These are phyloP conservation scores for Sesamia inferens DNA, from an alignment of 2,888 invertebrate species.

Conservation along the genomic window DNA sequence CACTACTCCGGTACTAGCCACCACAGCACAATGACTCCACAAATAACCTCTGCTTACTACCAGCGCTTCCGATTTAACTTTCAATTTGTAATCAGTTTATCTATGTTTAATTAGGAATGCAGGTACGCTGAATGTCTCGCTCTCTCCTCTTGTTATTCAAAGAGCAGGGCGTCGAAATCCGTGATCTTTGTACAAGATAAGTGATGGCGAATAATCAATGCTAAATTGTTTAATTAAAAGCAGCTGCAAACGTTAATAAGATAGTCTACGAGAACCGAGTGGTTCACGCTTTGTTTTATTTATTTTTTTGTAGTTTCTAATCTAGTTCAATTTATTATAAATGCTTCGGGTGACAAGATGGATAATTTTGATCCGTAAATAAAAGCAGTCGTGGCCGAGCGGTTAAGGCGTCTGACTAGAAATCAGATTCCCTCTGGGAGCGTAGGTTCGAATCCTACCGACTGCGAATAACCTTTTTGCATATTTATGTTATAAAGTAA, in stretches of 20 bases:
- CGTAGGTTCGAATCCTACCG: constrained; percentile 97
- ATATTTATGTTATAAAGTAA: background rate
- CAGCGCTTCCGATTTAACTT: constrained; percentile 56
- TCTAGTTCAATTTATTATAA: constrained; percentile 37
- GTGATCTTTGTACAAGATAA: constrained; percentile 58
- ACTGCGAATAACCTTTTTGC: constrained; percentile 89
- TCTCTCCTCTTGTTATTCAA: constrained; percentile 61
- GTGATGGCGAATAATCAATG: constrained; percentile 56
- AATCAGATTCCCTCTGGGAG: constrained; percentile 97
- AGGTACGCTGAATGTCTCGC: constrained; percentile 35
- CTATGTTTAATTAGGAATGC: constrained; percentile 58
- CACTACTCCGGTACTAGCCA: constrained; percentile 50
- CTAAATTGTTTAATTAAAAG: constrained; percentile 54
- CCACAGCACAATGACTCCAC: constrained; percentile 59
- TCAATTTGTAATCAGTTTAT: constrained; percentile 62
- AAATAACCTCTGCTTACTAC: constrained; percentile 64
- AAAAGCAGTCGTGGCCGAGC: constrained; percentile 95
- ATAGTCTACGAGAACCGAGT: constrained; percentile 21
- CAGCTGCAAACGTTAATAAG: constrained; percentile 50
- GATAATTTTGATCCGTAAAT: background rate
- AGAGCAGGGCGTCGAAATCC: constrained; percentile 46
- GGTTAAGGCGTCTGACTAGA: constrained; percentile 97
- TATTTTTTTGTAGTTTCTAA: constrained; percentile 34
- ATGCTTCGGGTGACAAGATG: constrained; percentile 15
- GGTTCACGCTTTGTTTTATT: constrained; percentile 14